Conservation (phyloP, 2,888 invertebrate genomes). For the Maniola hyperantus region DNA sequence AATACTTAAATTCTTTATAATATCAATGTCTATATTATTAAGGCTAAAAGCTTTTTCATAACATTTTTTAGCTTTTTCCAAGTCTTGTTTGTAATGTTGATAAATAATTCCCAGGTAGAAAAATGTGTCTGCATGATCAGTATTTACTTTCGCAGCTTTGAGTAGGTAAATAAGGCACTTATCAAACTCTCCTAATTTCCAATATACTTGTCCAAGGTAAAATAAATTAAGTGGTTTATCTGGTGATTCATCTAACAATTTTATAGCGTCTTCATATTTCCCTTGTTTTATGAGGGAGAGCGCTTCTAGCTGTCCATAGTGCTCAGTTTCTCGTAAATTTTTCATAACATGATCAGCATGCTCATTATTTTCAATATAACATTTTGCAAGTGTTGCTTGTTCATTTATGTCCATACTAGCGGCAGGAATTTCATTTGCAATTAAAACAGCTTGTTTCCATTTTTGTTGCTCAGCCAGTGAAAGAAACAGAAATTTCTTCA, state of each 20-base stretch:
- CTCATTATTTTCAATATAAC: constrained; percentile 64
- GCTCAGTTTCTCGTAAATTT: constrained; percentile 55
- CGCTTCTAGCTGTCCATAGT: constrained; percentile 73
- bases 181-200: constrained; percentile 81
- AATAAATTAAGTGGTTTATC: constrained; percentile 80
- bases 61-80: constrained; percentile 90
- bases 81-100: constrained; percentile 82
- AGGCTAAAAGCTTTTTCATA: constrained; percentile 92
- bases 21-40: constrained; percentile 85
- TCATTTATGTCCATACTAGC: constrained; percentile 54
- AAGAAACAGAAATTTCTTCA: constrained; percentile 62
- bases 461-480: constrained; percentile 73
- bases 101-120: constrained; percentile 90
- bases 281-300: constrained; percentile 74
- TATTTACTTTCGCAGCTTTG: constrained; percentile 87
- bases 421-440: constrained; percentile 58
- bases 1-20: constrained; percentile 89
- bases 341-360: constrained; percentile 55
- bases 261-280: constrained; percentile 80
- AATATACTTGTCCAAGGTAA: constrained; percentile 84
- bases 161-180: constrained; percentile 85
- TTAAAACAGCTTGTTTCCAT: constrained; percentile 73
- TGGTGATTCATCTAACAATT: constrained; percentile 69
- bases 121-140: constrained; percentile 89
- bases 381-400: constrained; percentile 61